Percentiles rank a stretch among this genome's conserved stretches.
Conservation (phyloP, 2,113 vertebrate genomes). For the Heptranchias perlo region DNA sequence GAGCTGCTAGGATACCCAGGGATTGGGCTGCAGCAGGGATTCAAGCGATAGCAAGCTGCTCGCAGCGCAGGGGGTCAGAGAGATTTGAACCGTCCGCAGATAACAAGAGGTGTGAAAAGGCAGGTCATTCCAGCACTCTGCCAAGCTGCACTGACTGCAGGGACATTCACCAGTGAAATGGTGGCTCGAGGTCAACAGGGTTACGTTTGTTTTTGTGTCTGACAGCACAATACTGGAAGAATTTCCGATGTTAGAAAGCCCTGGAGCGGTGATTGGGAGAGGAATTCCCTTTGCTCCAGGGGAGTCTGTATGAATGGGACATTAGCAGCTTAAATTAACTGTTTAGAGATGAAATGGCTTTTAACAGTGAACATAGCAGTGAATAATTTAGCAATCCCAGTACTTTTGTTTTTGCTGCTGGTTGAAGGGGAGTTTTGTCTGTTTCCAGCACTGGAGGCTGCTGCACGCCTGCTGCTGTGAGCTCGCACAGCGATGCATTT, state of each 20-base stretch:
- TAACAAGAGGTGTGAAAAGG: no score
- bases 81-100: background rate
- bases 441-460: background rate
- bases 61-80: background rate
- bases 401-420: background rate
- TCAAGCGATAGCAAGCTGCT: no score
- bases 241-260: background rate
- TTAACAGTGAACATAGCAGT: background rate
- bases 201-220: background rate
- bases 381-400: background rate
- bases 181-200: background rate
- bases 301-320: background rate
- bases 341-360: background rate
- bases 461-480: fast-evolving
- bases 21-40: no score
- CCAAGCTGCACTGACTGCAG: background rate
- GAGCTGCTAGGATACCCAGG: background rate
- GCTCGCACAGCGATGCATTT: background rate
- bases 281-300: background rate
- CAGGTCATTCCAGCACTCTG: background rate
- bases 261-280: background rate
- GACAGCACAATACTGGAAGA: background rate
- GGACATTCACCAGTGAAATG: background rate
- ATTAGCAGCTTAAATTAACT: background rate
- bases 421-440: background rate